Conservation (phyloP, 2,888 invertebrate genomes). For the Stramonita haemastoma region DNA sequence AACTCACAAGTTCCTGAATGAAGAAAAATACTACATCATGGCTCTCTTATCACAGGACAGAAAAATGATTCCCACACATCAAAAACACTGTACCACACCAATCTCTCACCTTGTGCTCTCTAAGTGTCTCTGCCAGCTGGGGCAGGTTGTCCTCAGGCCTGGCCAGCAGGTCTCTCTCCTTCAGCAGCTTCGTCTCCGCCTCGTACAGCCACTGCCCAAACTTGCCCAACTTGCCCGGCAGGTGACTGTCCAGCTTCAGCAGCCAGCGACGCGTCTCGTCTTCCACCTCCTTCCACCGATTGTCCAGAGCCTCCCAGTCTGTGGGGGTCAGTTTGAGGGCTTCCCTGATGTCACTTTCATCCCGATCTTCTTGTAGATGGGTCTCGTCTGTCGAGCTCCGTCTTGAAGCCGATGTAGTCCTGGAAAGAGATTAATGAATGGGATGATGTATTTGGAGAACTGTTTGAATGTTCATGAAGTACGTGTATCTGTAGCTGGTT, state of each 20-base stretch:
- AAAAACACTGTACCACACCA: no score
- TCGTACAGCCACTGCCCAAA: conserved; percentile 93
- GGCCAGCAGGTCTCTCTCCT: conserved; percentile 80
- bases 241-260: conserved; percentile 89
- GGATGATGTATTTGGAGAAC: background rate
- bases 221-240: conserved; percentile 91
- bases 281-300: conserved; percentile 89
- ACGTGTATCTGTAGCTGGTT: background rate
- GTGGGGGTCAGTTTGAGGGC: conserved; percentile 89
- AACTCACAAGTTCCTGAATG: no score
- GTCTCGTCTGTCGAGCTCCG: conserved; percentile 86
- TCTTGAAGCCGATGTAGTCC: conserved; percentile 88
- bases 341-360: conserved; percentile 88
- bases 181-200: conserved; percentile 80
- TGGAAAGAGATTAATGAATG: conserved; percentile 74
- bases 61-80: no score
- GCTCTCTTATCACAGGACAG: no score
- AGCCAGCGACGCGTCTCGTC: conserved; percentile 83
- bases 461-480: background rate
- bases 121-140: conserved; percentile 18
- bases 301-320: conserved; percentile 90
- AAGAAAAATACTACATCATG: no score
- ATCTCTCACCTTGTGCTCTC: conserved; percentile 36
- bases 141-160: conserved; percentile 70
- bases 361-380: conserved; percentile 87